Evolutionary conservation across 1,140 invertebrate species (phyloP).

Genomic region (Drosophila erecta): DNA sequence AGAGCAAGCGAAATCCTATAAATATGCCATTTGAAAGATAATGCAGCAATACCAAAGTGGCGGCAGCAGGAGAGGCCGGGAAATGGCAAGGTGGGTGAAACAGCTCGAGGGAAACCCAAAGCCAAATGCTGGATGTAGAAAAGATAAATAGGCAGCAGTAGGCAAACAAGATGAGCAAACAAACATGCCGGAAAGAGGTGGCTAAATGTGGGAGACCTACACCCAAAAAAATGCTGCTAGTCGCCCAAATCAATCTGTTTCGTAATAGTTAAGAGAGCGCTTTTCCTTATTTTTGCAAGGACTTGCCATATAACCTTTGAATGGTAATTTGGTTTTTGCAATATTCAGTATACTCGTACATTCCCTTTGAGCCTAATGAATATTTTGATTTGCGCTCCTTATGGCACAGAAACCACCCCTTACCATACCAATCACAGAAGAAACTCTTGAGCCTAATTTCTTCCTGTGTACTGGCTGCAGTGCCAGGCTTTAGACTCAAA

Average conservation of each 20-base stretch:
- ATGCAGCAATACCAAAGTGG: conserved; percentile 81
- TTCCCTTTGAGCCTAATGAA: no score
- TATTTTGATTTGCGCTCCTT: neutral
- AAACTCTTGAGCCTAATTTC: neutral
- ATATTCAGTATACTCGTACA: no score
- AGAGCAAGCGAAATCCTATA: conserved; percentile 72
- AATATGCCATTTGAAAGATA: conserved; percentile 84
- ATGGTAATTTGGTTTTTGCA: no score
- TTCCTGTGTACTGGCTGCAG: conserved; percentile 17
- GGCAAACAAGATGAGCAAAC: conserved; percentile 76
- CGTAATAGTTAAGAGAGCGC: no score
- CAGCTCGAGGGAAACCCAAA: conserved; percentile 22
- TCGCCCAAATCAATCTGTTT: neutral
- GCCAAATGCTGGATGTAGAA: conserved; percentile 37
- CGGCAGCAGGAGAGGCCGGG: conserved; percentile 11
- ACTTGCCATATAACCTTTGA: no score
- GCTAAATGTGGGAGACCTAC: conserved; percentile 2
- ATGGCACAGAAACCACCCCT: no score
- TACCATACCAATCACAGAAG: no score
- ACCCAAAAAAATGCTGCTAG: neutral
- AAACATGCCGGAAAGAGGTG: conserved; percentile 22
- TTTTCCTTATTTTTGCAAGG: no score
- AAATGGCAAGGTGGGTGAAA: conserved; percentile 1
- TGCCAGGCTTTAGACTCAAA: conserved; percentile 37
- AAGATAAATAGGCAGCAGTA: conserved; percentile 82